phyloP scores from a whole-genome alignment of 37 sponge, comb jelly and placozoan species.

The Halisarca cf. caerulea region DNA sequence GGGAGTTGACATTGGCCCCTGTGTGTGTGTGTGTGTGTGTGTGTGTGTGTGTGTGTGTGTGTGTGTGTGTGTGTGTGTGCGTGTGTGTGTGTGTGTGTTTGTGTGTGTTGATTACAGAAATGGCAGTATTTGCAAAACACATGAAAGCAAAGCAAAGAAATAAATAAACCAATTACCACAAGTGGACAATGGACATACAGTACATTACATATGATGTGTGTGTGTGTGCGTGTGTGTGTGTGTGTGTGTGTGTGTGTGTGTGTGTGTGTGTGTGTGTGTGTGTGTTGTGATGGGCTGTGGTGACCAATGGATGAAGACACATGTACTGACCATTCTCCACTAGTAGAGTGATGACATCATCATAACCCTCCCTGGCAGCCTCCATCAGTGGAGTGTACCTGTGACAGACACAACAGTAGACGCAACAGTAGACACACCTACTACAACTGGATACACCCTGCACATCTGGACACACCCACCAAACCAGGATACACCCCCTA shows the following conservation, averaged over 20 bases:
- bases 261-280: background rate
- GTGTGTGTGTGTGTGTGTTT: background rate
- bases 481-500: background rate
- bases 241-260: no score
- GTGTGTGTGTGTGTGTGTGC: no score
- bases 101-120: no score
- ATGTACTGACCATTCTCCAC: slow-evolving; percentile 60
- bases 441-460: background rate
- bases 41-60: no score
- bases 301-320: background rate
- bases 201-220: no score
- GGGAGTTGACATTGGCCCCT: slow-evolving; percentile 76
- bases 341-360: slow-evolving; percentile 74
- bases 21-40: background rate
- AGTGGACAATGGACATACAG: no score
- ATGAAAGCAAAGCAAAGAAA: no score
- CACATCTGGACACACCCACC: background rate
- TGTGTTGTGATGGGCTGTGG: background rate
- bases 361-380: slow-evolving; percentile 84
- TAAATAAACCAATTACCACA: no score
- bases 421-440: background rate
- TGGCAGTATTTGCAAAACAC: no score
- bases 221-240: no score
- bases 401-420: no score
- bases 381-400: slow-evolving; percentile 93